Evolutionary conservation across 2,113 vertebrate genomes (phyloP).

Genomic region (Ceyx cyanopectus): DNA sequence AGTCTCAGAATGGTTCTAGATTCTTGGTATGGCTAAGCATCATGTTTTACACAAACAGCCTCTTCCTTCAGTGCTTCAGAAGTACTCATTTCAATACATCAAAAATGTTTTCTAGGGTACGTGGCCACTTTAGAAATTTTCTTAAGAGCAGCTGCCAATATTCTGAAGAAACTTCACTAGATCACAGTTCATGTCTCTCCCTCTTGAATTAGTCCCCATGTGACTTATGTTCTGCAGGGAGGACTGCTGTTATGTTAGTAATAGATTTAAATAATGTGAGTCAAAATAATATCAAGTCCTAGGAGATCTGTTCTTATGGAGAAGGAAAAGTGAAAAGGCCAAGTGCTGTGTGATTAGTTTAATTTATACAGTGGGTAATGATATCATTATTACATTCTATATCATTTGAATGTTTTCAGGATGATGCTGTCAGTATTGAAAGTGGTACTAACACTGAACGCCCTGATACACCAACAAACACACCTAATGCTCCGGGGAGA

Average conservation of each 20-base stretch:
- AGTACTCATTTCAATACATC: background rate
- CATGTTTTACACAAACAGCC: background rate
- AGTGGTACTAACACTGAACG: constrained; percentile 94
- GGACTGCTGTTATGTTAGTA: background rate
- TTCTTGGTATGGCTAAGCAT: background rate
- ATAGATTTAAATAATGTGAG: background rate
- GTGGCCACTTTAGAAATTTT: background rate
- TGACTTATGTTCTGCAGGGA: background rate
- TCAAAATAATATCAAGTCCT: background rate
- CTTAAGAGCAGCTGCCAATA: background rate
- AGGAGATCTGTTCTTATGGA: background rate
- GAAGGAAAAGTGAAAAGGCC: background rate
- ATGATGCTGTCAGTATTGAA: constrained; percentile 94
- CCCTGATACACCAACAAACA: constrained; percentile 97
- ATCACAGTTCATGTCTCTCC: background rate
- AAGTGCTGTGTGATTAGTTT: background rate
- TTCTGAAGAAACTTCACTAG: background rate
- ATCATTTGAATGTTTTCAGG: constrained; percentile 75
- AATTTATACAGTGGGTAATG: background rate
- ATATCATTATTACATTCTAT: background rate
- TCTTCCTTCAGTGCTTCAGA: background rate
- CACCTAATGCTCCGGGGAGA: constrained; percentile 93
- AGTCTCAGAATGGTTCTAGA: background rate
- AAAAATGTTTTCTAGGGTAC: background rate
- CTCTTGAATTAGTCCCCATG: background rate